Evolutionary conservation across 2,888 invertebrate species (phyloP), one percentile per base, ranked within the genome.

Genomic region (Torymus texanus): DNA sequence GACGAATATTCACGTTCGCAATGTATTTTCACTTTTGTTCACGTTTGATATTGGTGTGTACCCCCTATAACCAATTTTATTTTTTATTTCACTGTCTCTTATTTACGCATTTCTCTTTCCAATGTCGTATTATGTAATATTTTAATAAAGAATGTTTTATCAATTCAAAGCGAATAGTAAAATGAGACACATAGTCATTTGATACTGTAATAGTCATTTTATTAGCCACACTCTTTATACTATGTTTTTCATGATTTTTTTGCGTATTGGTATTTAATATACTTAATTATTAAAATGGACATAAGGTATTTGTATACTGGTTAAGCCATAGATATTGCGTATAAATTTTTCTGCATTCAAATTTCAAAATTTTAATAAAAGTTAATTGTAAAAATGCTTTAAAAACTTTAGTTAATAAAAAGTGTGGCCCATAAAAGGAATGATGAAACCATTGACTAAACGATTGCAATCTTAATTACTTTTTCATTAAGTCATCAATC

Each of bases 111-210:
- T 77, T 78, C 66, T 70, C 16, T 77, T 78, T 12, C n/a, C 18
- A 61, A 68, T 68, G 63, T 51, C 18, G 14, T 53, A 14, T 73
- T 70, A 78, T 59, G 51, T 61, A 68, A 41, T 58, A 62, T 63
- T 72, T 68, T 58, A 12, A 78, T 72, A 66, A 71, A 66, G 63
- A 65, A 29, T 13, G 55, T 53, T 55, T 74, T 73, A 41, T 55
- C 71, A 71, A 63, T 56, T 18, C 29, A 70, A 63, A 81, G 67
- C 78, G 53, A 79, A 78, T 41, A 50, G 71, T 71, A 77, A 68
- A 75, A 75, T 77, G 72, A 63, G 63, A 70, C 61, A 41, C 8
- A 41, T 41, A 8, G 63, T 70, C 16, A 11, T 13, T 0, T 50
- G n/a, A 70, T 59, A 53, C 12, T 68, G 41, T 1, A 41, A 18